phyloP scores from a whole-genome alignment of 2,888 invertebrate genomes.

The Steinernema carpocapsae region DNA sequence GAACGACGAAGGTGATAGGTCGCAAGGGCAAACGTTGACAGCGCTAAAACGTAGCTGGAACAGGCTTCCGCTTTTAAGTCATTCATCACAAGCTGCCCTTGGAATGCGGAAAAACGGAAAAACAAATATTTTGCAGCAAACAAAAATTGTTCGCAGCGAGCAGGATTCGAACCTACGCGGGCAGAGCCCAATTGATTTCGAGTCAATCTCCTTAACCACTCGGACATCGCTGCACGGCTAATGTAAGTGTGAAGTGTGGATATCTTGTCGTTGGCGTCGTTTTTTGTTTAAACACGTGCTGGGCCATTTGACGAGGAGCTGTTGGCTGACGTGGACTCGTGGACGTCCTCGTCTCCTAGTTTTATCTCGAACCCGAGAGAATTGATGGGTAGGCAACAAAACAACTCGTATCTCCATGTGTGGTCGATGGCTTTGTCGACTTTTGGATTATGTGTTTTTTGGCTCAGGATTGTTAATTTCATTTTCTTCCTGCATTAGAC shows the following conservation, averaged over 20 bases:
- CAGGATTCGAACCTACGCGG: slow-evolving; percentile 68
- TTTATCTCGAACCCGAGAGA: too few species aligned
- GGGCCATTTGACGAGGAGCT: too few species aligned
- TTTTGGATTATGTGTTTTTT: too few species aligned
- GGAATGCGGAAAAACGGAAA: slow-evolving; percentile 10
- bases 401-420: too few species aligned
- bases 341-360: too few species aligned
- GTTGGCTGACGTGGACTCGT: too few species aligned
- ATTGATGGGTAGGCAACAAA: too few species aligned
- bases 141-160: slow-evolving; percentile 59
- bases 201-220: slow-evolving; percentile 69
- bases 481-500: too few species aligned
- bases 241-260: background rate
- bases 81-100: background rate
- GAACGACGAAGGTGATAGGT: slow-evolving; percentile 30
- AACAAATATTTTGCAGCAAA: background rate
- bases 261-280: too few species aligned
- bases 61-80: background rate
- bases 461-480: too few species aligned
- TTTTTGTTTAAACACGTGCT: too few species aligned
- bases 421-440: too few species aligned
- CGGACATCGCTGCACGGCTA: slow-evolving; percentile 52
- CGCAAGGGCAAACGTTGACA: background rate
- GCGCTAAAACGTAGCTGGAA: background rate
- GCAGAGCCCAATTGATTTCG: slow-evolving; percentile 69